Conservation (phyloP, 2,113 vertebrate genomes). For the Zosterops lateralis region DNA sequence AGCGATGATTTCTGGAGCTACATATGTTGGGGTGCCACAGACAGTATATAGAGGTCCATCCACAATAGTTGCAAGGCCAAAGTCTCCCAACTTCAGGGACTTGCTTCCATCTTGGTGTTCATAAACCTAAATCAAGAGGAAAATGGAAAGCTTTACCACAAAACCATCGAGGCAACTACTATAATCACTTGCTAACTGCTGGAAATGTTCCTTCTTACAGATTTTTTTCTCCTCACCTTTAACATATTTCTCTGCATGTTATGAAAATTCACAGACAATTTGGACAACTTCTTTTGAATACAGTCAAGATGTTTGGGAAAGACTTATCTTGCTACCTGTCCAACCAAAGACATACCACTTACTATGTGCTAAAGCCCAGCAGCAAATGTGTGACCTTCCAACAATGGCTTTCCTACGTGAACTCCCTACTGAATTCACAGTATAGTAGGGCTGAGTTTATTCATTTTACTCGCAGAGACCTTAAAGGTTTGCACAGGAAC, state of each 20-base stretch:
- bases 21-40: slow-evolving; percentile 96
- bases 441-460: background rate
- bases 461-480: background rate
- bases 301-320: background rate
- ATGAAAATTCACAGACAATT: background rate
- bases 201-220: background rate
- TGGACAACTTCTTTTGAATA: background rate
- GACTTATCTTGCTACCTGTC: rapidly evolving
- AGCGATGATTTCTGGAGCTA: slow-evolving; percentile 95
- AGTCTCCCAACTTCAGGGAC: slow-evolving; percentile 94
- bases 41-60: slow-evolving; percentile 92
- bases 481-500: background rate
- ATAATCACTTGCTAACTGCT: background rate
- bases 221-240: background rate
- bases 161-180: background rate
- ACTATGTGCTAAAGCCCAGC: background rate
- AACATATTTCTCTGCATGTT: background rate
- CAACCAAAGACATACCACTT: background rate
- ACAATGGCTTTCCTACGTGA: background rate
- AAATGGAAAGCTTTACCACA: background rate
- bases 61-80: slow-evolving; percentile 92
- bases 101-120: slow-evolving; percentile 94
- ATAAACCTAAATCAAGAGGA: slow-evolving; percentile 81
- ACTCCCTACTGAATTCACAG: background rate
- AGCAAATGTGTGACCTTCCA: background rate